A percentile compares a stretch with the other conserved stretches of the same genome.
phyloP scores from a whole-genome alignment of 2,113 vertebrate species.

The Sylvicapra grimmia region DNA sequence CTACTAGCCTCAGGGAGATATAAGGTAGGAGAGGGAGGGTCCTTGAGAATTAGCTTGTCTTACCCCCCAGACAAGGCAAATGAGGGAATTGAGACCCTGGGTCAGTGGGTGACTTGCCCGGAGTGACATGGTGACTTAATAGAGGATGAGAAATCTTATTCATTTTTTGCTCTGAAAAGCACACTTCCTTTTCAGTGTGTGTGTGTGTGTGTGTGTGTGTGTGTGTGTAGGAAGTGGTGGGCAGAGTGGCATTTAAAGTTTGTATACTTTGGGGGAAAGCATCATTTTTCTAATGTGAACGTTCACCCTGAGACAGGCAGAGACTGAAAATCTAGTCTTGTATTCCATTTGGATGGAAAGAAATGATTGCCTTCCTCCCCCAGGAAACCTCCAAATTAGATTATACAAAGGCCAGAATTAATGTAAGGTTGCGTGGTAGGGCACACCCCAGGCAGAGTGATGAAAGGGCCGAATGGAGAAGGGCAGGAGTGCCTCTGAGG shows the following conservation, averaged over 20 bases:
- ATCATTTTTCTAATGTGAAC: slow-evolving; percentile 22
- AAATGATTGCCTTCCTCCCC: slow-evolving; percentile 10
- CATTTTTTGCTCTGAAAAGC: slow-evolving; percentile 31
- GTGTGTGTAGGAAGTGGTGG: neutral
- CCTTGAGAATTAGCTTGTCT: neutral
- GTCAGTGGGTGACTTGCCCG: neutral
- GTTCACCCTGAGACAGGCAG: neutral
- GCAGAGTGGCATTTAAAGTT: slow-evolving; percentile 28
- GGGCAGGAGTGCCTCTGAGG: neutral
- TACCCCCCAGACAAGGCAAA: neutral
- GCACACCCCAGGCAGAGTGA: neutral
- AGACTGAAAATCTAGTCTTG: neutral
- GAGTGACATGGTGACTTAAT: neutral
- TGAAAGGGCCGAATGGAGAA: neutral
- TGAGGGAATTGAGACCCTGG: neutral
- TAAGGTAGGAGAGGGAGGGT: neutral
- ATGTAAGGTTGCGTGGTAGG: neutral
- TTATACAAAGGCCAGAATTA: neutral
- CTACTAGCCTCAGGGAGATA: neutral
- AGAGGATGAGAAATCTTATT: neutral
- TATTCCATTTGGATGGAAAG: slow-evolving; percentile 14
- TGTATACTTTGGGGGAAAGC: slow-evolving; percentile 28
- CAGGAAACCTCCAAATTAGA: slow-evolving; percentile 24
- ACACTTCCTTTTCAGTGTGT: neutral
- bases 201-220: neutral